Evolutionary conservation across 2,888 invertebrate genomes (phyloP).

Genomic region (Sarcophaga variegata): DNA sequence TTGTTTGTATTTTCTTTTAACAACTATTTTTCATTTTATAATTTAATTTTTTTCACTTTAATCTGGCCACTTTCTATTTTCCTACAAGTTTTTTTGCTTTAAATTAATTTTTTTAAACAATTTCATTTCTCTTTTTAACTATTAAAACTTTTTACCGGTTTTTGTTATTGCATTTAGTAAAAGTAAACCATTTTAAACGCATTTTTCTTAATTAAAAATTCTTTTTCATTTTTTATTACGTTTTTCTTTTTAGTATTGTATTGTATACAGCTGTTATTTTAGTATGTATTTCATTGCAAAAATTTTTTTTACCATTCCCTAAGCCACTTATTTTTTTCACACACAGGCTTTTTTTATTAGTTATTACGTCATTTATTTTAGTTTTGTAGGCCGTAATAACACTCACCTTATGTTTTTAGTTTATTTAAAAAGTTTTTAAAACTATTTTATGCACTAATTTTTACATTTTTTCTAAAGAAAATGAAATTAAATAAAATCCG

Average conservation of each 20-base stretch:
- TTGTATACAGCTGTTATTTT: slow-evolving; percentile 64
- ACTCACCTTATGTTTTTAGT: slow-evolving; percentile 67
- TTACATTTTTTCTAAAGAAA: slow-evolving; percentile 69
- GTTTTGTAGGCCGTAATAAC: slow-evolving; percentile 21
- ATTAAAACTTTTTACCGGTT: background rate
- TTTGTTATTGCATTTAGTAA: background rate
- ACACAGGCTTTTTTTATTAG: slow-evolving; percentile 23
- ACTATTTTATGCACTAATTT: slow-evolving; percentile 70
- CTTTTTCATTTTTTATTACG: background rate
- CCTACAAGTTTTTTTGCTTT: slow-evolving; percentile 20
- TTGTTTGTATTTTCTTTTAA: background rate
- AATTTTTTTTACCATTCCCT: slow-evolving; percentile 40
- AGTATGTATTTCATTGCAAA: slow-evolving; percentile 65
- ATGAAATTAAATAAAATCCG: slow-evolving; percentile 65
- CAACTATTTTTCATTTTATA: slow-evolving; percentile 10
- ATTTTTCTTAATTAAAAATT: background rate
- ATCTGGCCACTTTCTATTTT: slow-evolving; percentile 52
- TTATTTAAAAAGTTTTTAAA: slow-evolving; percentile 66
- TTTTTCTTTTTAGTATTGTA: slow-evolving; percentile 19
- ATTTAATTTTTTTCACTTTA: background rate
- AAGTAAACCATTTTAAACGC: background rate
- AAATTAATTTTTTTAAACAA: background rate
- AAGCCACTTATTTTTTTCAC: slow-evolving; percentile 49
- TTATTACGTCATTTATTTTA: slow-evolving; percentile 63
- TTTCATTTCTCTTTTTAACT: slow-evolving; percentile 20